phyloP scores from a whole-genome alignment of 2,113 vertebrate species.

The Phocoena phocoena region DNA sequence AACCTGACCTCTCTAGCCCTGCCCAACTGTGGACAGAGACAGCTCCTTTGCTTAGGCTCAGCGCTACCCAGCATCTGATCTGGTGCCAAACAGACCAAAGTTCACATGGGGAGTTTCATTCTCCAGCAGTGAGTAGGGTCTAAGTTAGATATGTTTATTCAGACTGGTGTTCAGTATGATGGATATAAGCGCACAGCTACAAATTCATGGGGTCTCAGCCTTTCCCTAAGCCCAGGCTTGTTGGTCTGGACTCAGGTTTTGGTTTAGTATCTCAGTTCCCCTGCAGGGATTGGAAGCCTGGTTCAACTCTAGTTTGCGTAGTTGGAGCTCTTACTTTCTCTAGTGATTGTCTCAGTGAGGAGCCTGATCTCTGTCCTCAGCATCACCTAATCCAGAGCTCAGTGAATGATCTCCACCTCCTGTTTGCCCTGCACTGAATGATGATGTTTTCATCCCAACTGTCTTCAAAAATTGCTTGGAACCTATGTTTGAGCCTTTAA shows the following conservation, averaged over 20 bases:
- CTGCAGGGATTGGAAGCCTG: neutral
- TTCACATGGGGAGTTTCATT: neutral
- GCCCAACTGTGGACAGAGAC: neutral
- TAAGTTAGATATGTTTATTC: neutral
- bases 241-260: neutral
- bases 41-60: neutral
- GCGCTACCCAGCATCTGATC: neutral
- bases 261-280: neutral
- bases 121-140: neutral
- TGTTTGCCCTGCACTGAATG: neutral
- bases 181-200: neutral
- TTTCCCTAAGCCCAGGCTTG: neutral
- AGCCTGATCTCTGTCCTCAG: neutral
- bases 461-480: neutral
- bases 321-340: neutral
- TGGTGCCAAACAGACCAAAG: neutral
- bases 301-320: neutral
- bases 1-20: neutral
- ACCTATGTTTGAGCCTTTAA: neutral
- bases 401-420: neutral
- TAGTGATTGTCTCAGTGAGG: neutral
- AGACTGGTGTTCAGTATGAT: neutral
- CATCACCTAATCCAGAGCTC: neutral
- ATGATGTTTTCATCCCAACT: neutral
- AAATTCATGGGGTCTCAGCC: neutral